phyloP scores from a whole-genome alignment of 2,113 vertebrate genomes.

The Scatophagus argus region DNA sequence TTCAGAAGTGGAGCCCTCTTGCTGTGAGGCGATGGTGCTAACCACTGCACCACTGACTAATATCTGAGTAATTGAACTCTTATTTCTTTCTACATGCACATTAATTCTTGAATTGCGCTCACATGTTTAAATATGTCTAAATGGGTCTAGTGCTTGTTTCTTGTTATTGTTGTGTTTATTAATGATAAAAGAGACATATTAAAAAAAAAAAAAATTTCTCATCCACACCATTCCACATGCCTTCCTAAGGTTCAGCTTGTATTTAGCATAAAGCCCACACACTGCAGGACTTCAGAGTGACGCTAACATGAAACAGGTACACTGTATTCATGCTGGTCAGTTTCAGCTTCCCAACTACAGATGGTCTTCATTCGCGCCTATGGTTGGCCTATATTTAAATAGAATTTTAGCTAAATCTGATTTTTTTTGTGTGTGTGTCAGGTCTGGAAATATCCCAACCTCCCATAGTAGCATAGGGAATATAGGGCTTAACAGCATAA shows the following conservation, averaged over 20 bases:
- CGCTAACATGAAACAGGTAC: conserved; percentile 28
- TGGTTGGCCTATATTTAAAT: conserved; percentile 16
- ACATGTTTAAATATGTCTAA: too few relatives aligned
- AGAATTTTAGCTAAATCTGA: conserved; percentile 1
- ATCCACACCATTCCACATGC: too few relatives aligned
- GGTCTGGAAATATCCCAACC: conserved; percentile 46
- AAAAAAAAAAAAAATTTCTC: too few relatives aligned
- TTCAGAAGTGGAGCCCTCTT: too few relatives aligned
- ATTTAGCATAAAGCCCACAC: background rate
- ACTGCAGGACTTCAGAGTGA: background rate
- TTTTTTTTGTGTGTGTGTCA: conserved; percentile 26
- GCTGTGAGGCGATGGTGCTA: too few relatives aligned
- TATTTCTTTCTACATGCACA: too few relatives aligned
- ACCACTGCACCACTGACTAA: too few relatives aligned
- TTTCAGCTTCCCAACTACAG: conserved; percentile 18
- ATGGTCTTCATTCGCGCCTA: conserved; percentile 8
- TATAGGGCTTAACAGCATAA: conserved; percentile 60
- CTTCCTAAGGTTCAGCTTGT: background rate
- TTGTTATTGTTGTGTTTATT: too few relatives aligned
- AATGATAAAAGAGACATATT: too few relatives aligned
- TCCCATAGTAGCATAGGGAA: conserved; percentile 43
- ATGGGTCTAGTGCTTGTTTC: too few relatives aligned
- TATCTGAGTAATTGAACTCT: too few relatives aligned
- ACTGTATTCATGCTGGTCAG: conserved; percentile 9
- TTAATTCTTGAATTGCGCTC: too few relatives aligned